Evolutionary conservation across 2,113 vertebrate genomes (phyloP).

Genomic region (Patagioenas fasciata): DNA sequence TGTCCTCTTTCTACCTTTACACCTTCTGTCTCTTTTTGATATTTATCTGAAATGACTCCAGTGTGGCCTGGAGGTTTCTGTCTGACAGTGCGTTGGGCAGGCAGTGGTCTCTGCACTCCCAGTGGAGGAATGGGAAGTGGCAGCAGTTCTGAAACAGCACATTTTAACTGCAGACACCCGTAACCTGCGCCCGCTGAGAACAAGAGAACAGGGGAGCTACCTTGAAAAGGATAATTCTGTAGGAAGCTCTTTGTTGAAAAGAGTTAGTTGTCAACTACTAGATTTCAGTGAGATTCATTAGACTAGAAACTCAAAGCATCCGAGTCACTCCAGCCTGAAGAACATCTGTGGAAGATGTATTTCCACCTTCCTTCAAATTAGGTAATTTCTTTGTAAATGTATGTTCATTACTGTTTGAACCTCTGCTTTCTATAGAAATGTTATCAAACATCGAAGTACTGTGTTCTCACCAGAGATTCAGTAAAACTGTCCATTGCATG

Average conservation of each 20-base stretch:
- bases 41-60: neutral
- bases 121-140: neutral
- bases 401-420: neutral
- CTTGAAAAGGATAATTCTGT: neutral
- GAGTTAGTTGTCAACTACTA: neutral
- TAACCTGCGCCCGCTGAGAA: neutral
- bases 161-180: neutral
- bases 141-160: neutral
- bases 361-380: neutral
- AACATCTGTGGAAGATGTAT: neutral
- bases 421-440: neutral
- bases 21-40: neutral
- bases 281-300: neutral
- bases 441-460: neutral
- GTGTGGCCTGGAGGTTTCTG: neutral
- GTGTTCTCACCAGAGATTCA: neutral
- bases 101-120: neutral
- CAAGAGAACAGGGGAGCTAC: neutral
- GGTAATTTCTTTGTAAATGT: neutral
- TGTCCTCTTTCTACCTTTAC: neutral
- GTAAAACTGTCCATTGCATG: neutral
- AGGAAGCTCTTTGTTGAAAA: neutral
- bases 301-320: neutral
- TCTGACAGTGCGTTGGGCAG: neutral
- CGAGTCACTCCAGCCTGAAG: neutral